Conservation (phyloP, 2,113 vertebrate species). For the Sciurus niger region DNA sequence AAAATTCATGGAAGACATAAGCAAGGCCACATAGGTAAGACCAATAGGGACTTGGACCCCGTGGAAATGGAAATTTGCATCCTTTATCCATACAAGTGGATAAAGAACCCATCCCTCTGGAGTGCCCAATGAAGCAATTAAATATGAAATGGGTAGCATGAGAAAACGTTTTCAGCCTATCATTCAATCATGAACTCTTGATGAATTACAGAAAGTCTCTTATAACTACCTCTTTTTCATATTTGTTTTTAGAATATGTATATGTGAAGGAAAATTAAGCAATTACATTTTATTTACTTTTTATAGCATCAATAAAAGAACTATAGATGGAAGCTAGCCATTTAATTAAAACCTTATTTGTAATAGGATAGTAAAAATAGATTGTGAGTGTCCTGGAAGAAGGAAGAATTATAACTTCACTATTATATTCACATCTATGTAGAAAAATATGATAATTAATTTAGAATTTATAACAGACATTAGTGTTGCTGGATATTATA, state of each 20-base stretch:
- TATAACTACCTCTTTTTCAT: not conserved
- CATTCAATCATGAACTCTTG: not conserved
- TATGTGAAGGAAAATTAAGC: too few species aligned
- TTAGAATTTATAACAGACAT: not conserved
- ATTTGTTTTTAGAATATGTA: not conserved
- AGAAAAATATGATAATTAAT: not conserved
- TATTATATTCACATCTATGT: not conserved
- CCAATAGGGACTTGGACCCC: not conserved
- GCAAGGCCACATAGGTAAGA: not conserved
- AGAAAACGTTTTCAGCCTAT: not conserved
- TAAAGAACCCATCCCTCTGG: not conserved
- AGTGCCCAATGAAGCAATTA: not conserved
- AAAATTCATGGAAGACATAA: not conserved
- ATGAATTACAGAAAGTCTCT: not conserved
- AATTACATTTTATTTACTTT: not conserved
- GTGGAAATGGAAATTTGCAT: not conserved
- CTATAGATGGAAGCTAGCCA: not conserved
- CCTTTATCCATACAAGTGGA: too few species aligned
- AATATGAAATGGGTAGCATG: not conserved
- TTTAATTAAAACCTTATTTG: not conserved
- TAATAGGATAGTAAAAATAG: too few species aligned
- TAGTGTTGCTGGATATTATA: not conserved
- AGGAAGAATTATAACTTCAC: not conserved
- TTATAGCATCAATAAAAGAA: not conserved
- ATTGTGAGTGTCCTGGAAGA: not conserved